Evolutionary conservation across 2,113 vertebrate species (phyloP).

Genomic region (Sialia sialis): DNA sequence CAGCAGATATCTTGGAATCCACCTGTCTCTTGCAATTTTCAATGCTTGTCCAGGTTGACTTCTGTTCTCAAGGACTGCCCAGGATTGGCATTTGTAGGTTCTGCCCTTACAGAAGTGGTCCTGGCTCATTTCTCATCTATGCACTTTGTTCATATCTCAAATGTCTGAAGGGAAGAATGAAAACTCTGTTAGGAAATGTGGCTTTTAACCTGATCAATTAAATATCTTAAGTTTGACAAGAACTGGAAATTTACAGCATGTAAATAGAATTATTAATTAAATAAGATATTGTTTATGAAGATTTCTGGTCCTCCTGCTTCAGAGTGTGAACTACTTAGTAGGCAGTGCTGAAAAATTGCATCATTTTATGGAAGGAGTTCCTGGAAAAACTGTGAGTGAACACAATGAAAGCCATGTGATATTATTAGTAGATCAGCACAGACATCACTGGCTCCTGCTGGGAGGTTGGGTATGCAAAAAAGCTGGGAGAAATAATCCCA

Average conservation of each 20-base stretch:
- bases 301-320: not conserved
- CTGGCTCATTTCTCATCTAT: not conserved
- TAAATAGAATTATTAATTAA: conserved; percentile 1
- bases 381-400: not conserved
- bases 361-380: not conserved
- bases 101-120: not conserved
- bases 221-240: not conserved
- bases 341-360: not conserved
- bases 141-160: not conserved
- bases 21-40: rapidly evolving
- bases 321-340: not conserved
- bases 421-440: not conserved
- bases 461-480: not conserved
- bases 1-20: not conserved
- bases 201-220: not conserved
- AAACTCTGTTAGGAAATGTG: not conserved
- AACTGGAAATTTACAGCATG: not conserved
- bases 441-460: not conserved
- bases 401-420: not conserved
- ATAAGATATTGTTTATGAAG: not conserved
- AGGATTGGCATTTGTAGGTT: not conserved
- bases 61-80: not conserved
- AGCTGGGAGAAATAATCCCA: not conserved
- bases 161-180: not conserved
- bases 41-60: not conserved